These are phyloP conservation scores for Tychaedon coryphoeus DNA, from an alignment of 2,113 vertebrate species.

Conservation along the genomic window DNA sequence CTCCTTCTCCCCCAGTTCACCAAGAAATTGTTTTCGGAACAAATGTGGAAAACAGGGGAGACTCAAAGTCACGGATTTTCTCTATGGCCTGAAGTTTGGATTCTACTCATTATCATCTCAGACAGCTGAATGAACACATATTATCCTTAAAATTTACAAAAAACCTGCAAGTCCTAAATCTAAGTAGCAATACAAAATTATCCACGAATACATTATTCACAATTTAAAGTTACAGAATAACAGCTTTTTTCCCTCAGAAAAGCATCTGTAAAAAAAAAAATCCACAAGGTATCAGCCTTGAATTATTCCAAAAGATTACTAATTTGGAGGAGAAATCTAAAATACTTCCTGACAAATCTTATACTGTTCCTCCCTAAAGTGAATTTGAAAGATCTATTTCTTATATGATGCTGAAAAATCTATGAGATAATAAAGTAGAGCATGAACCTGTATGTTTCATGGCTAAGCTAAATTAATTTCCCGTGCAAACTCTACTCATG, in stretches of 20 bases:
- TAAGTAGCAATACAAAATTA: background rate
- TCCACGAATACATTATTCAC: background rate
- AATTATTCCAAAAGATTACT: background rate
- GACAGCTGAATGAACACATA: background rate
- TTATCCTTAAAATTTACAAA: background rate
- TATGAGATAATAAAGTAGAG: background rate
- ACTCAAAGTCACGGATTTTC: background rate
- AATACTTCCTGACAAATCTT: background rate
- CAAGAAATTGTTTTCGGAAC: background rate
- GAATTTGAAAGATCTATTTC: background rate
- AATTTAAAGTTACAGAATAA: background rate
- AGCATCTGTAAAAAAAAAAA: background rate
- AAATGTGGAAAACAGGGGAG: background rate
- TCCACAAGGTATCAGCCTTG: too few species aligned
- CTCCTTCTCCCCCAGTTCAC: rapidly evolving
- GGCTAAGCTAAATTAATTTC: background rate
- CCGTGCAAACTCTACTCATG: background rate
- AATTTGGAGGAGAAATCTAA: background rate
- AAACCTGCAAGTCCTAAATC: background rate
- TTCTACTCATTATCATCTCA: background rate
- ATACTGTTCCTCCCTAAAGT: background rate
- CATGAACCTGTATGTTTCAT: background rate
- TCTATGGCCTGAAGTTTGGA: background rate
- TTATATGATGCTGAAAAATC: background rate
- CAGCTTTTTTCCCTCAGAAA: background rate